Conservation (phyloP, 92 coral and sea anemone genomes). For the Phenganax marumi region DNA sequence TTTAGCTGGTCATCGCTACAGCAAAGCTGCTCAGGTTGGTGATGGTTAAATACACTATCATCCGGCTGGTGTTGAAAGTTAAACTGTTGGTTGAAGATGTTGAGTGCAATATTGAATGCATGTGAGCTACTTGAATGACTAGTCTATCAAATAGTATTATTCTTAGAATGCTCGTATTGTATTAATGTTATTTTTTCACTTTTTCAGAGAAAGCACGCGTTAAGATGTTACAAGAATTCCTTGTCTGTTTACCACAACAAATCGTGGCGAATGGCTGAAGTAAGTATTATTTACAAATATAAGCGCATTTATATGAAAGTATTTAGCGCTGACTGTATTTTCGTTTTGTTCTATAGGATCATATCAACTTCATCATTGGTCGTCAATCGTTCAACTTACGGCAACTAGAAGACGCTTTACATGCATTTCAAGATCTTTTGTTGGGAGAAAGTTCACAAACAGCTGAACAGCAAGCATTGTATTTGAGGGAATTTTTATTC, state of each 20-base stretch:
- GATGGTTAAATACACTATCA: not conserved
- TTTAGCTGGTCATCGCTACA: conserved; percentile 91
- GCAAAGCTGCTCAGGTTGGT: conserved; percentile 91
- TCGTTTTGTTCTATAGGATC: conserved; percentile 59
- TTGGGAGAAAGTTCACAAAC: conserved; percentile 86
- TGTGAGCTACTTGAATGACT: no score
- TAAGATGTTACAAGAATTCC: conserved; percentile 88
- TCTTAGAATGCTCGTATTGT: not conserved
- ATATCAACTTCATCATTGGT: conserved; percentile 91
- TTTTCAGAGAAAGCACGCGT: conserved; percentile 85
- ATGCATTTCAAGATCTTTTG: conserved; percentile 74
- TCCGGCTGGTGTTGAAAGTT: not conserved
- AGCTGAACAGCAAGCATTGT: conserved; percentile 89
- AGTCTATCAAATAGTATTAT: no score
- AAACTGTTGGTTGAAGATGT: not conserved
- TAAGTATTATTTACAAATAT: conserved; percentile 5
- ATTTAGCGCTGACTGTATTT: not conserved
- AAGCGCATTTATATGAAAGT: not conserved
- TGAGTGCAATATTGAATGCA: no score
- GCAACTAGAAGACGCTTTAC: conserved; percentile 81
- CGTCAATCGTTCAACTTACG: conserved; percentile 94
- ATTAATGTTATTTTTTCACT: not conserved
- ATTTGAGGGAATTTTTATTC: conserved; percentile 87
- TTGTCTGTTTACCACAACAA: conserved; percentile 70
- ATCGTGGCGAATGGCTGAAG: conserved; percentile 96